phyloP scores from a whole-genome alignment of 2,113 vertebrate genomes.

The Ellobius talpinus region DNA sequence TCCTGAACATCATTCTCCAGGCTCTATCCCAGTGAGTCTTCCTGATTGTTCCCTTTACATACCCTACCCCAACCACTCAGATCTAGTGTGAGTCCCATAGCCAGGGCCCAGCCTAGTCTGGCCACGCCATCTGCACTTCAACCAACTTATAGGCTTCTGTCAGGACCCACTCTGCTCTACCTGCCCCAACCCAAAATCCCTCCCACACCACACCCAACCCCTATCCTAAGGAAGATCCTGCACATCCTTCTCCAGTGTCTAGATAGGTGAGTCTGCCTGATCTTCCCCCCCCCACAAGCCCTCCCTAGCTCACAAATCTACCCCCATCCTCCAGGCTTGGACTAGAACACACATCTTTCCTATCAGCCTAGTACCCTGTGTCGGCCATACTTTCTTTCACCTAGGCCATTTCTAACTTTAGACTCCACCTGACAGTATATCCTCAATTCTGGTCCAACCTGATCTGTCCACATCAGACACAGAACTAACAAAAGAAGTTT shows the following conservation, averaged over 20 bases:
- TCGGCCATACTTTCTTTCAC: not conserved
- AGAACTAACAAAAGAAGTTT: not conserved
- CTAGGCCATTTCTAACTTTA: not conserved
- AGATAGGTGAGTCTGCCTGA: not conserved
- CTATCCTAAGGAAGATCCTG: not conserved
- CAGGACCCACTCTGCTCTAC: not conserved
- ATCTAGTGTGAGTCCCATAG: not conserved
- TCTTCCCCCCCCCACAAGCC: no score
- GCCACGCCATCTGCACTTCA: not conserved
- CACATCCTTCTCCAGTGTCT: not conserved
- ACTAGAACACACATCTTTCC: not conserved
- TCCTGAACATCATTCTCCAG: no score
- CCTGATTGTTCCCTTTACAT: not conserved
- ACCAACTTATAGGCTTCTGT: not conserved
- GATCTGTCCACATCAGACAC: not conserved
- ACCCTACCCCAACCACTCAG: no score
- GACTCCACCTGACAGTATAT: not conserved
- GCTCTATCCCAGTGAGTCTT: not conserved
- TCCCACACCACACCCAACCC: not conserved
- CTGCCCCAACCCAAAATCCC: not conserved
- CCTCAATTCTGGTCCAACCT: not conserved
- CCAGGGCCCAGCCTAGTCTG: not conserved
- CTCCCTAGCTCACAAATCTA: not conserved
- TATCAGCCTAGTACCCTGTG: not conserved
- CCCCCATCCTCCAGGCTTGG: not conserved